Percentiles rank a stretch among this genome's conserved stretches.
Evolutionary conservation across 1,140 invertebrate genomes (phyloP).

Genomic region (Caenorhabditis inopinata): DNA sequence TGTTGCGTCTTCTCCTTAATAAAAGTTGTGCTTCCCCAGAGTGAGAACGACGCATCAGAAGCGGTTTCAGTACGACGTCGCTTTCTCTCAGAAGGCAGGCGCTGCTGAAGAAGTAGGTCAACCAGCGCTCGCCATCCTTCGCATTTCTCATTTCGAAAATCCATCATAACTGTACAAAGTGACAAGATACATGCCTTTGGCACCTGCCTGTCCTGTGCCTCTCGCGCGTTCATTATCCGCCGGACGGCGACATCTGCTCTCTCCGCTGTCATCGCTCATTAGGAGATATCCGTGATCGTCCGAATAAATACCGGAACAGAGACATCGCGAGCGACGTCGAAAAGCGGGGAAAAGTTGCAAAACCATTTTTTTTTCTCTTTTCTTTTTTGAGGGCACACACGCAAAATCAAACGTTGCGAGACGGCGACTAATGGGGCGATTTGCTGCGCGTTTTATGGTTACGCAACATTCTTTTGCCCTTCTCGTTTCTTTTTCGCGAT

Average conservation of each 20-base stretch:
- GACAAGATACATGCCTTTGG: not conserved
- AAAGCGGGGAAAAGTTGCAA: slow-evolving; percentile 1
- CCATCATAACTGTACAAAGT: not conserved
- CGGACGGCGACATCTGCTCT: not conserved
- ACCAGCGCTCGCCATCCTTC: not conserved
- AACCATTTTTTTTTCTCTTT: too few species aligned
- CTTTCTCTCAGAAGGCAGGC: too few species aligned
- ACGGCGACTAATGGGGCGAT: not conserved
- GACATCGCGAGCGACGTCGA: not conserved
- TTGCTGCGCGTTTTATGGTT: not conserved
- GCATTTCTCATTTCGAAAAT: slow-evolving; percentile 20
- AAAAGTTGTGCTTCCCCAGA: too few species aligned
- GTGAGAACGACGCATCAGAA: too few species aligned
- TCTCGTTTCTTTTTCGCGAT: not conserved
- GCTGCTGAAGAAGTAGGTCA: not conserved
- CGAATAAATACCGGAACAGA: not conserved
- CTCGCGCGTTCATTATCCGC: not conserved
- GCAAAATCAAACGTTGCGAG: slow-evolving; percentile 22
- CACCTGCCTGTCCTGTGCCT: not conserved
- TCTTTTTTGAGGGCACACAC: not conserved
- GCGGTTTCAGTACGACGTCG: too few species aligned
- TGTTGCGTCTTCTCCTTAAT: not conserved
- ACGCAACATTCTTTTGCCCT: not conserved
- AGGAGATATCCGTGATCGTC: slow-evolving; percentile 29
- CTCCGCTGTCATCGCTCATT: slow-evolving; percentile 18